Evolutionary conservation across 2,113 vertebrate genomes (phyloP).

Genomic region (Pomatostomus ruficeps): DNA sequence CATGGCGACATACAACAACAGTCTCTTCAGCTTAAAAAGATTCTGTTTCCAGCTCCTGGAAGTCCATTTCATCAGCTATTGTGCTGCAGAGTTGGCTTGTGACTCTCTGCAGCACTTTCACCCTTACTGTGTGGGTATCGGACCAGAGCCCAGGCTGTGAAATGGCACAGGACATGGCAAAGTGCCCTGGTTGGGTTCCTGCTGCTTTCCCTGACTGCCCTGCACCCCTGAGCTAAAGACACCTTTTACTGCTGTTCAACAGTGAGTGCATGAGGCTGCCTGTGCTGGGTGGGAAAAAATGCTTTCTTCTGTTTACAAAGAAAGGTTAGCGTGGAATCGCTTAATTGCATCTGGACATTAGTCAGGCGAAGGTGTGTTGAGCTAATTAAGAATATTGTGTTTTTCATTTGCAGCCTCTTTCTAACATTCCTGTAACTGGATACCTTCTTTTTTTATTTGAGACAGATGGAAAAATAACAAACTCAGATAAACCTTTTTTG

Average conservation of each 20-base stretch:
- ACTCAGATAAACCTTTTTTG: neutral
- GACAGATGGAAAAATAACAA: neutral
- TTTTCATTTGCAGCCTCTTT: neutral
- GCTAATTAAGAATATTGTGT: neutral
- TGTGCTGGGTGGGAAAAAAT: neutral
- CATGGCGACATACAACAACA: neutral
- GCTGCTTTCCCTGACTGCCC: neutral
- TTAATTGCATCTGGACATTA: neutral
- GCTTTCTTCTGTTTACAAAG: neutral
- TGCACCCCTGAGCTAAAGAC: neutral
- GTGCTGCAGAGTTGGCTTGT: neutral
- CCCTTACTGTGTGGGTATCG: accelerated
- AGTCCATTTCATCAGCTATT: neutral
- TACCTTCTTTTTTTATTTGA: neutral
- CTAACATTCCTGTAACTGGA: neutral
- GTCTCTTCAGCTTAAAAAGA: neutral
- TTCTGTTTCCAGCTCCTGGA: neutral
- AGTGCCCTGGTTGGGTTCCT: neutral
- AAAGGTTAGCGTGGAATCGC: neutral
- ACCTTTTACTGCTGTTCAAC: neutral
- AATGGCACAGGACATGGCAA: neutral
- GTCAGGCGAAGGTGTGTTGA: neutral
- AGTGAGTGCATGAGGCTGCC: neutral
- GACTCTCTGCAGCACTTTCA: neutral
- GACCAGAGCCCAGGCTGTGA: neutral